Percentiles rank a stretch among this genome's conserved stretches.
Conservation (phyloP, 1,140 invertebrate genomes). For the Drosophila neocordata region DNA sequence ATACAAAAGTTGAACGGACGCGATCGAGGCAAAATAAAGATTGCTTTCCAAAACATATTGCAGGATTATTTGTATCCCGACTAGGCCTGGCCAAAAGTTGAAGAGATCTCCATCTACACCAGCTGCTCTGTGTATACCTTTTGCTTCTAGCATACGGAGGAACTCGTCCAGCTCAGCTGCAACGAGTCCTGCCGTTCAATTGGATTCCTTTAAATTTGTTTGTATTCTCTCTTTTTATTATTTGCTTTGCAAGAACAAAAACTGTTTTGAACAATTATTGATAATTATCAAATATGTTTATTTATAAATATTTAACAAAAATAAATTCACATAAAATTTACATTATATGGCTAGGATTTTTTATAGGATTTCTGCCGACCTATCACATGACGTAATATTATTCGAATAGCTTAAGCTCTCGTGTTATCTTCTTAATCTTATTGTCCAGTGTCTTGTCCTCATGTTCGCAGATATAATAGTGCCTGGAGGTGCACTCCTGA, state of each 20-base stretch:
- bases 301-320: constrained; percentile 71
- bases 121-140: constrained; percentile 58
- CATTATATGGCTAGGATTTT: constrained; percentile 40
- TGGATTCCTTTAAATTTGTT: constrained; percentile 14
- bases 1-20: constrained; percentile 79
- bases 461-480: constrained; percentile 88
- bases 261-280: constrained; percentile 54
- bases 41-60: constrained; percentile 79
- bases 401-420: constrained; percentile 80
- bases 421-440: constrained; percentile 86
- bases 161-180: constrained; percentile 51
- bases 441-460: constrained; percentile 88
- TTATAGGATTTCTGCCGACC: constrained; percentile 25
- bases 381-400: constrained; percentile 43
- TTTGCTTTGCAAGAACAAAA: constrained; percentile 59
- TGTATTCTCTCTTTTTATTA: constrained; percentile 8
- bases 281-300: constrained; percentile 56
- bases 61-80: constrained; percentile 81
- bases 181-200: not conserved
- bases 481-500: constrained; percentile 87
- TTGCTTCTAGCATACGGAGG: constrained; percentile 29
- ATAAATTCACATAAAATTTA: constrained; percentile 72
- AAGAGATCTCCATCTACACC: constrained; percentile 28
- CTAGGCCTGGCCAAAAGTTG: constrained; percentile 37
- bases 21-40: constrained; percentile 81